Percentiles rank a stretch among this genome's conserved stretches.
Evolutionary conservation across 2,888 invertebrate species (phyloP).

Genomic region (Tiliacea aurago): DNA sequence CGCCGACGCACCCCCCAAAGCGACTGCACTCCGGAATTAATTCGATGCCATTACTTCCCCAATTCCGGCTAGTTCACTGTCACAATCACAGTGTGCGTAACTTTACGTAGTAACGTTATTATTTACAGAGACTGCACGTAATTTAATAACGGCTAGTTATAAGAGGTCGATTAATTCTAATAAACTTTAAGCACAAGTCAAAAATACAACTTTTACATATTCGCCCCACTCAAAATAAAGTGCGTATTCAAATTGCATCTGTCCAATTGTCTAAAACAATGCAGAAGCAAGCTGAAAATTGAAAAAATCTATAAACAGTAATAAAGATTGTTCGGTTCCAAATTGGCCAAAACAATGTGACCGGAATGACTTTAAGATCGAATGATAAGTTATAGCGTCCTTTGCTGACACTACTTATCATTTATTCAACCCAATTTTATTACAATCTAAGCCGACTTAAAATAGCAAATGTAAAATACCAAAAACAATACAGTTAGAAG

Average conservation of each 20-base stretch:
- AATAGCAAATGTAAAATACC: constrained; percentile 10
- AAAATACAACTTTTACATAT: not conserved
- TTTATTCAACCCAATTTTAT: constrained; percentile 48
- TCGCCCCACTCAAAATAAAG: constrained; percentile 6
- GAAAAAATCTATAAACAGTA: constrained; percentile 37
- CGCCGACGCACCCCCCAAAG: constrained; percentile 60
- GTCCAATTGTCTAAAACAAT: constrained; percentile 15
- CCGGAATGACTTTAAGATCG: constrained; percentile 62
- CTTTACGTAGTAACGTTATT: constrained; percentile 13
- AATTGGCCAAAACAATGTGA: constrained; percentile 61
- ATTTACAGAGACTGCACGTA: constrained; percentile 2
- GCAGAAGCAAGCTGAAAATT: constrained; percentile 18
- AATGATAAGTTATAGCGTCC: constrained; percentile 57
- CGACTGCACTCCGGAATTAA: constrained; percentile 57
- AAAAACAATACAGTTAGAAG: constrained; percentile 3
- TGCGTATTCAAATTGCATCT: not conserved
- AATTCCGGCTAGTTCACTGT: constrained; percentile 57
- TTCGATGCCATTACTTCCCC: constrained; percentile 58
- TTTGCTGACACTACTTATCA: constrained; percentile 39
- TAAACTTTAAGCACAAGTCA: not conserved
- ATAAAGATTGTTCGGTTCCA: constrained; percentile 23
- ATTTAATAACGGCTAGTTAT: not conserved
- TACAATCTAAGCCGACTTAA: constrained; percentile 23
- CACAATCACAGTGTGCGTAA: constrained; percentile 22
- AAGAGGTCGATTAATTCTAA: not conserved